Conservation (phyloP, 2,888 invertebrate species). For the Drosophila monieri region DNA sequence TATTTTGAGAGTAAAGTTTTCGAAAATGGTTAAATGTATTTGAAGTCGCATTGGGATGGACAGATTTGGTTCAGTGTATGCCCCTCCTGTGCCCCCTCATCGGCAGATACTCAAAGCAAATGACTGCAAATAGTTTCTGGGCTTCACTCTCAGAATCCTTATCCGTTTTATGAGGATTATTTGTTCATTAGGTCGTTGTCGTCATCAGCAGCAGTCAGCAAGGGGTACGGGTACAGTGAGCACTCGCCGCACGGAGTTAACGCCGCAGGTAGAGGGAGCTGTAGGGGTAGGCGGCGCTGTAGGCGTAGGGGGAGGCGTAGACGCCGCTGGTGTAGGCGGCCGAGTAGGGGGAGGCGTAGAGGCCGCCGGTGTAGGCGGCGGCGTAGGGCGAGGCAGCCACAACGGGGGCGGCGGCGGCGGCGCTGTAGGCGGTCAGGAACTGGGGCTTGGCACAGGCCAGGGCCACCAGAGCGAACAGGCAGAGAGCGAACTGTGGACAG, state of each 20-base stretch:
- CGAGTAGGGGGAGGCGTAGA: constrained; percentile 76
- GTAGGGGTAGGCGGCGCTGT: constrained; percentile 70
- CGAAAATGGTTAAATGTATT: not conserved
- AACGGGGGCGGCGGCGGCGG: constrained; percentile 45
- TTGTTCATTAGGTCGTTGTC: constrained; percentile 52
- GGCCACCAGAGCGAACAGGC: constrained; percentile 75
- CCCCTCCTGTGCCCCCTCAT: not conserved
- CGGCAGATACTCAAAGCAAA: constrained; percentile 41
- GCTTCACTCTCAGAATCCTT: constrained; percentile 23
- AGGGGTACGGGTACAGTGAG: constrained; percentile 45
- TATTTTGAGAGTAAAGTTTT: not conserved
- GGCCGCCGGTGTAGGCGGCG: constrained; percentile 70
- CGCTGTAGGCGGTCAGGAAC: constrained; percentile 67
- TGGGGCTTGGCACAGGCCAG: constrained; percentile 74
- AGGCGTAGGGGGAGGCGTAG: constrained; percentile 79
- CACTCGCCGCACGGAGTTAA: constrained; percentile 27
- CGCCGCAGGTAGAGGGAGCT: constrained; percentile 71
- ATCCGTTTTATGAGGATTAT: constrained; percentile 39
- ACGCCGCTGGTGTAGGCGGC: constrained; percentile 69
- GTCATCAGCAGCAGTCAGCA: constrained; percentile 19
- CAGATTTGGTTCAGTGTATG: constrained; percentile 10
- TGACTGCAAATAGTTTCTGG: constrained; percentile 41
- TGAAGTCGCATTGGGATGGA: not conserved
- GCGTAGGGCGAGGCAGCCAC: constrained; percentile 68
- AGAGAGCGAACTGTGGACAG: constrained; percentile 66